Evolutionary conservation across 2,888 invertebrate species (phyloP).

Genomic region (Meiosimyza decipiens): DNA sequence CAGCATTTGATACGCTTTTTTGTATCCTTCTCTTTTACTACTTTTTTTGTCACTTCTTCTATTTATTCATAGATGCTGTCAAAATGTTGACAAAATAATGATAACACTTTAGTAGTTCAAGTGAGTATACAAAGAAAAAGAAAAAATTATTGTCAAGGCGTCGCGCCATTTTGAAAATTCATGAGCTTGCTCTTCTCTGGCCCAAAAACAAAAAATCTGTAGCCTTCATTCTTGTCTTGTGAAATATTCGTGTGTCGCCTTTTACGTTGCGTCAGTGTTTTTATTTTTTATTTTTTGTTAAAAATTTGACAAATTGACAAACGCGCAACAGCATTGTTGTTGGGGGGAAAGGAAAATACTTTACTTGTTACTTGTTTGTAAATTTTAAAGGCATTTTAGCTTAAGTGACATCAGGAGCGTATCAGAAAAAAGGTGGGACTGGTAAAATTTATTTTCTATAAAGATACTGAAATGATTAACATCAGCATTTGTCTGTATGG

Average conservation of each 20-base stretch:
- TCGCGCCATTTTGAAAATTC: conserved; percentile 33
- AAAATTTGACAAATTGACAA: conserved; percentile 25
- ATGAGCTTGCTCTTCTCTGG: conserved; percentile 7
- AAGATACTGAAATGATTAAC: too few relatives aligned
- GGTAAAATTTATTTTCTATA: too few relatives aligned
- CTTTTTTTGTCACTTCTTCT: not conserved
- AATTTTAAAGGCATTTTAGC: too few relatives aligned
- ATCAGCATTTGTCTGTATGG: too few relatives aligned
- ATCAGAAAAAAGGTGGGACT: too few relatives aligned
- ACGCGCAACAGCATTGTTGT: not conserved
- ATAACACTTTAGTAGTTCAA: not conserved
- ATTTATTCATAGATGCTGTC: conserved; percentile 9
- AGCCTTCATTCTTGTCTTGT: not conserved
- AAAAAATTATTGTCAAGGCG: conserved; percentile 29
- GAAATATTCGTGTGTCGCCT: not conserved
- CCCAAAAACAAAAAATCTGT: too few relatives aligned
- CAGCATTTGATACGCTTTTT: conserved; percentile 1
- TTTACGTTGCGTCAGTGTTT: not conserved
- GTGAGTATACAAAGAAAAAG: not conserved
- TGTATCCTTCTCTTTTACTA: not conserved
- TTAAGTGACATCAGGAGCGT: too few relatives aligned
- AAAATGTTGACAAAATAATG: not conserved
- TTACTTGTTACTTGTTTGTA: too few relatives aligned
- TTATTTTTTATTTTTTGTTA: not conserved
- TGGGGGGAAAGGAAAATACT: too few relatives aligned